Conservation (phyloP, 2,888 invertebrate genomes). For the Drosophila meridionalis region DNA sequence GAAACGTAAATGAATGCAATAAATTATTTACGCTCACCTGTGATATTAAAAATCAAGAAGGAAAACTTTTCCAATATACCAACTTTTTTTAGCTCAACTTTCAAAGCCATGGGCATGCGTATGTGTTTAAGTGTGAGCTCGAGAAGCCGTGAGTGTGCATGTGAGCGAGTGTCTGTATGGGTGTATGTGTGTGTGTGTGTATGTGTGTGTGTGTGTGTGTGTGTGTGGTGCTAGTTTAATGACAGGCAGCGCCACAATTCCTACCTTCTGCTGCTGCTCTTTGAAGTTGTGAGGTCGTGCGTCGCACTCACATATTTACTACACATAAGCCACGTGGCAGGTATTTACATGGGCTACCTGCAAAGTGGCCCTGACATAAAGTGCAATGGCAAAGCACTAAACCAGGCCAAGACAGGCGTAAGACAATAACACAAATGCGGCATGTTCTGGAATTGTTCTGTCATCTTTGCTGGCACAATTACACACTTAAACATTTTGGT, state of each 20-base stretch:
- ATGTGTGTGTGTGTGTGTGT: conserved; percentile 9
- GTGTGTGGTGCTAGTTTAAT: conserved; percentile 59
- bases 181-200: background rate
- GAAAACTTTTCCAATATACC: conserved; percentile 82
- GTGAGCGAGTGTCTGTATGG: no score
- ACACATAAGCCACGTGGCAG: conserved; percentile 52
- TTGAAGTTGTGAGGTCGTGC: conserved; percentile 66
- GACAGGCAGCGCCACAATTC: conserved; percentile 59
- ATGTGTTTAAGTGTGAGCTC: conserved; percentile 23
- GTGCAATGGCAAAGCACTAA: conserved; percentile 11
- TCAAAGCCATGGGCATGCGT: conserved; percentile 52
- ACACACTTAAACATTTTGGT: background rate
- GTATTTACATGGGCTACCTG: conserved; percentile 15
- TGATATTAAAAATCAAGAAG: conserved; percentile 82
- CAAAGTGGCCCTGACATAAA: conserved; percentile 22
- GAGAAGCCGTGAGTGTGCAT: background rate
- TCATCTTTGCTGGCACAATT: background rate
- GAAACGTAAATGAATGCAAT: conserved; percentile 82
- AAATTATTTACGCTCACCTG: conserved; percentile 82
- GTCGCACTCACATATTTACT: conserved; percentile 25
- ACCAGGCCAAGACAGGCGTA: conserved; percentile 13
- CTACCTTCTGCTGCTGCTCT: conserved; percentile 39
- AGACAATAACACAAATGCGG: conserved; percentile 32
- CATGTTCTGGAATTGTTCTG: background rate
- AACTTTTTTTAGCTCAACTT: conserved; percentile 71